Evolutionary conservation across 2,888 invertebrate genomes (phyloP).

Genomic region (Dorcus parallelipipedus): DNA sequence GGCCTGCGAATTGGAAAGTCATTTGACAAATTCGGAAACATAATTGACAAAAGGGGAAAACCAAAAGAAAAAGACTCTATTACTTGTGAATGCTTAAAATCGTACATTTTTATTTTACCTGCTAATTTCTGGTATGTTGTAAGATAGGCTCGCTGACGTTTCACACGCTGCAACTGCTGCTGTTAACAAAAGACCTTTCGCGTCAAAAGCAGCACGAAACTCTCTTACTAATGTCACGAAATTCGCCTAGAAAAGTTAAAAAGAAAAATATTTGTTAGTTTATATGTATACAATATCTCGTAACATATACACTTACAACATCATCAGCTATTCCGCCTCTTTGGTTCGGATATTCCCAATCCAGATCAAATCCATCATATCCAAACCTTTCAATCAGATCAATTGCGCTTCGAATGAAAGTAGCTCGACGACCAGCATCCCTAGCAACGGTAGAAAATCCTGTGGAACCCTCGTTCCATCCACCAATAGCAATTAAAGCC

Average conservation of each 20-base stretch:
- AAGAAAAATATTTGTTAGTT: not conserved
- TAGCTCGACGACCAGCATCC: conserved; percentile 46
- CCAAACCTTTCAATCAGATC: conserved; percentile 53
- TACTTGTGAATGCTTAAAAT: no score
- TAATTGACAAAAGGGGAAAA: no score
- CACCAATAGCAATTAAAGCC: conserved; percentile 55
- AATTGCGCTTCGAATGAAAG: conserved; percentile 57
- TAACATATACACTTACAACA: conserved; percentile 23
- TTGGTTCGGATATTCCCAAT: conserved; percentile 68
- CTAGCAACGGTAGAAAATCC: conserved; percentile 49
- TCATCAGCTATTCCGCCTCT: conserved; percentile 46
- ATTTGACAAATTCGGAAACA: no score
- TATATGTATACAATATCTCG: no score
- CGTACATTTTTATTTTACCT: conserved; percentile 50
- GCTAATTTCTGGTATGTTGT: conserved; percentile 52
- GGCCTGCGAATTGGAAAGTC: no score
- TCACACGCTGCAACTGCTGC: conserved; percentile 55
- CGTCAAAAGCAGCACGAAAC: conserved; percentile 52
- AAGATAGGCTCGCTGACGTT: conserved; percentile 44
- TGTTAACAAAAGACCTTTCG: conserved; percentile 53
- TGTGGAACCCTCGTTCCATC: conserved; percentile 59
- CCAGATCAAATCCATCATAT: conserved; percentile 69
- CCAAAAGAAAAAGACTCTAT: no score
- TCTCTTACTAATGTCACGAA: conserved; percentile 55
- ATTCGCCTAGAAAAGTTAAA: conserved; percentile 8